A percentile compares a stretch with the other conserved stretches of the same genome.
phyloP scores from a whole-genome alignment of 2,888 invertebrate genomes.

The Rhogogaster chlorosoma region DNA sequence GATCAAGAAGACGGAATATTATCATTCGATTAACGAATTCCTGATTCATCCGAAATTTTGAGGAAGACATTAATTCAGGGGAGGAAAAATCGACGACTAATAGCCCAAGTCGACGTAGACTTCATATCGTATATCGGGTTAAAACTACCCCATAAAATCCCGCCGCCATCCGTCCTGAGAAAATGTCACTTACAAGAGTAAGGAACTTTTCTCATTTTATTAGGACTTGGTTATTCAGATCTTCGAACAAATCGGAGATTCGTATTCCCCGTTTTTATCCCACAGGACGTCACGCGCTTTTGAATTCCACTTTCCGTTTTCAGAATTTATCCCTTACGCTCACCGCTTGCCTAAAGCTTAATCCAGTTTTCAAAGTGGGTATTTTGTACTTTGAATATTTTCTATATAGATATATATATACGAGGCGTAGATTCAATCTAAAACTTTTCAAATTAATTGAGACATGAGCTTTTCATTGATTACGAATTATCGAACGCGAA shows the following conservation, averaged over 20 bases:
- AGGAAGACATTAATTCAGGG: too few relatives aligned
- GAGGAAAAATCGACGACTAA: too few relatives aligned
- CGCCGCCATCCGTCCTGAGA: background rate
- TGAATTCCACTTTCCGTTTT: background rate
- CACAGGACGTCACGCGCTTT: background rate
- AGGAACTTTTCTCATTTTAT: constrained; percentile 2
- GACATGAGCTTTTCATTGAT: background rate
- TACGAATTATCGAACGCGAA: constrained; percentile 44
- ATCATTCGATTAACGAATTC: too few relatives aligned
- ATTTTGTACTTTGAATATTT: background rate
- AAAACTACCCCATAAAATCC: constrained; percentile 15
- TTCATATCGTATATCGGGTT: background rate
- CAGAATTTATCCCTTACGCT: background rate
- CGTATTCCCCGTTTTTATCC: background rate
- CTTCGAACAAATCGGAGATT: background rate
- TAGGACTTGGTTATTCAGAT: background rate
- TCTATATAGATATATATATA: background rate
- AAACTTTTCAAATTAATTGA: constrained; percentile 30
- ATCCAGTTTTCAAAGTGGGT: background rate
- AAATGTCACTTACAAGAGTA: background rate
- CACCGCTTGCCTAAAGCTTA: background rate
- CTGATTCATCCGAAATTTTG: too few relatives aligned
- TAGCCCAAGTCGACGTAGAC: too few relatives aligned
- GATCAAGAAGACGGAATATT: too few relatives aligned
- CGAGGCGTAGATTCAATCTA: constrained; percentile 52